phyloP scores from a whole-genome alignment of 1,140 invertebrate species.

The Atta colombica region DNA sequence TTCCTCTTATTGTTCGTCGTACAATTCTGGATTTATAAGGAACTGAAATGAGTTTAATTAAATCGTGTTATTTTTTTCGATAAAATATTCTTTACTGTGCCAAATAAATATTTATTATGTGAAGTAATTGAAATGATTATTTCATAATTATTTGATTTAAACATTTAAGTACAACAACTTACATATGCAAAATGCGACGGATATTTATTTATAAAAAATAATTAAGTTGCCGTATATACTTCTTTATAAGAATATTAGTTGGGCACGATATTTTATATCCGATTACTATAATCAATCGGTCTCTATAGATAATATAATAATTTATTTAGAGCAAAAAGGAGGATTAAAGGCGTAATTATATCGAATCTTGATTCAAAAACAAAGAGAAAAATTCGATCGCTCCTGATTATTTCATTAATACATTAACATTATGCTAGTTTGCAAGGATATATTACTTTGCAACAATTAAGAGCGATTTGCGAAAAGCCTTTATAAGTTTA shows the following conservation, averaged over 20 bases:
- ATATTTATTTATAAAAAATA: not conserved
- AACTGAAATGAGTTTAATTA: slow-evolving; percentile 5
- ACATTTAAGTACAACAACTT: not conserved
- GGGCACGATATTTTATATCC: slow-evolving; percentile 21
- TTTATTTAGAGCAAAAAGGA: slow-evolving; percentile 41
- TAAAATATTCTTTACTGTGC: not conserved
- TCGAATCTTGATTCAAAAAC: not conserved
- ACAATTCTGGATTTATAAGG: slow-evolving; percentile 7
- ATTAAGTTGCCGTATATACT: too few species aligned
- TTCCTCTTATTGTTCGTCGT: slow-evolving; percentile 7
- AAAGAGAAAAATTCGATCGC: not conserved
- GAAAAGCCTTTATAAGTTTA: not conserved
- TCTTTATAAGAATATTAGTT: slow-evolving; percentile 29
- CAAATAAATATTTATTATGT: not conserved
- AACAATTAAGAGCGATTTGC: not conserved
- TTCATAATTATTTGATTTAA: not conserved
- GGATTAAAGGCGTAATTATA: slow-evolving; percentile 23
- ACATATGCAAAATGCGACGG: not conserved
- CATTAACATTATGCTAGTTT: not conserved
- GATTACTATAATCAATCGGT: slow-evolving; percentile 50
- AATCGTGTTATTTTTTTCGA: not conserved
- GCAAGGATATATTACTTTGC: not conserved
- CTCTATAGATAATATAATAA: slow-evolving; percentile 57
- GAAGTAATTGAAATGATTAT: not conserved
- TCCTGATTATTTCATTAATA: slow-evolving; percentile 1